These are phyloP conservation scores for Pygathrix nemaeus DNA, from an alignment of 2,113 vertebrate species.

Conservation along the genomic window DNA sequence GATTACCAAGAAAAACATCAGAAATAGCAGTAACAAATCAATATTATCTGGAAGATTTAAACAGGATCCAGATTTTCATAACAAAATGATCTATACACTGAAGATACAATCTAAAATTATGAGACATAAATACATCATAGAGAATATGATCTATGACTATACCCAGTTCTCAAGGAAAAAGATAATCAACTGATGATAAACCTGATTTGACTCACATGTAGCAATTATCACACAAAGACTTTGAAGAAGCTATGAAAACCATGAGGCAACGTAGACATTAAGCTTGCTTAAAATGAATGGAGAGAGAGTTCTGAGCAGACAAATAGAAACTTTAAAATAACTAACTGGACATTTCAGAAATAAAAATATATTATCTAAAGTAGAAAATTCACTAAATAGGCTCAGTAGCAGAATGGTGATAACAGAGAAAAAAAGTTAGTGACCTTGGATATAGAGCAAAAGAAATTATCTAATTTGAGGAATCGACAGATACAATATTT, in stretches of 20 bases:
- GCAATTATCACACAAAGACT: background rate
- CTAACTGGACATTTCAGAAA: background rate
- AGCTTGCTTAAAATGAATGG: background rate
- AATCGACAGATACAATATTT: background rate
- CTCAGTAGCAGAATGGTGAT: background rate
- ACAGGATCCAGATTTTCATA: background rate
- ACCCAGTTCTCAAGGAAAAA: background rate
- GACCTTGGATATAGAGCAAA: background rate
- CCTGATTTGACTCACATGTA: background rate
- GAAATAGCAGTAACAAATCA: background rate
- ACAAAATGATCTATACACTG: background rate
- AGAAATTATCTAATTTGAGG: background rate
- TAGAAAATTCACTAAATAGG: background rate
- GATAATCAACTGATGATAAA: background rate
- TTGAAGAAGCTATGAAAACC: background rate
- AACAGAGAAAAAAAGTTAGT: background rate
- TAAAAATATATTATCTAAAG: background rate
- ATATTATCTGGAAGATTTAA: background rate
- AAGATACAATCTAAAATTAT: background rate
- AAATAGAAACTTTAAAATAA: background rate
- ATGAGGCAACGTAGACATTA: background rate
- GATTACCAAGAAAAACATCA: background rate
- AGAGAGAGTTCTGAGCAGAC: background rate
- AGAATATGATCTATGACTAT: background rate
- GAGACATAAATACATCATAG: background rate